Base-by-base conservation (phyloP, 2,888 invertebrate species). In the Caenorhabditis panamensis region DNA sequence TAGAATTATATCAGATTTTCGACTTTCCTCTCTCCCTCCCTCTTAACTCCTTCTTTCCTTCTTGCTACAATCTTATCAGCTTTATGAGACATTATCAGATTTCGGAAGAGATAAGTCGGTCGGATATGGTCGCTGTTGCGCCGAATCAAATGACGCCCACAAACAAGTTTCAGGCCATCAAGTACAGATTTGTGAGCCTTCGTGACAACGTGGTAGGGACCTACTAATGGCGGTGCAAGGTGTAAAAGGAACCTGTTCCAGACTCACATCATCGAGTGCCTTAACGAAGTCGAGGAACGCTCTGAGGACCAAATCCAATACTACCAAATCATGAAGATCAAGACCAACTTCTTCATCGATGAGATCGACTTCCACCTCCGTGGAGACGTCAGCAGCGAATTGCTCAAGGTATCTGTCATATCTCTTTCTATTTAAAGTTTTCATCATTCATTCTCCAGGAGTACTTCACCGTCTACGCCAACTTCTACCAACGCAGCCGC, bases 301-400 rank as follows among this genome's bases (percentile, higher is more conserved):
- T 22, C 56, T 3, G 73, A 73, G 18, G 66, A 51, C 0, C 58
- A 44, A n/a, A 51, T 73, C 13, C 66, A 73, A 20, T 59, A 37
- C 59, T 66, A 66, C 16, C 54, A 73, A 6, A 49, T 73, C 26
- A 73, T 73, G 73, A 47, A 58, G 26, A 64, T 73, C 51, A 73
- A 73, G 53, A 66, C 73, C 9, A 73, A 64, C 53, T 66, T 73
- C 58, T 73, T 73, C 66, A 64, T 66, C 51, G 73, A 73, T 22
- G 73, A 73, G 31, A 73, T 73, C 9, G 66, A 73, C 44, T 73
- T 51, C 44, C 64, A 66, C 53, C 73, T 73, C 9, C 73, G 51
- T n/a, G 66, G 73, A 24, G 66, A 59, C 28, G 41, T 73, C 28
- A 64, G 37, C 26, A n/a, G n/a, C 16, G 58, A 58, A 13, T 47